A percentile compares a stretch with the other conserved stretches of the same genome.
Conservation (phyloP, 2,797 vertebrate genomes). For the Ptychobarbus kaznakovi region DNA sequence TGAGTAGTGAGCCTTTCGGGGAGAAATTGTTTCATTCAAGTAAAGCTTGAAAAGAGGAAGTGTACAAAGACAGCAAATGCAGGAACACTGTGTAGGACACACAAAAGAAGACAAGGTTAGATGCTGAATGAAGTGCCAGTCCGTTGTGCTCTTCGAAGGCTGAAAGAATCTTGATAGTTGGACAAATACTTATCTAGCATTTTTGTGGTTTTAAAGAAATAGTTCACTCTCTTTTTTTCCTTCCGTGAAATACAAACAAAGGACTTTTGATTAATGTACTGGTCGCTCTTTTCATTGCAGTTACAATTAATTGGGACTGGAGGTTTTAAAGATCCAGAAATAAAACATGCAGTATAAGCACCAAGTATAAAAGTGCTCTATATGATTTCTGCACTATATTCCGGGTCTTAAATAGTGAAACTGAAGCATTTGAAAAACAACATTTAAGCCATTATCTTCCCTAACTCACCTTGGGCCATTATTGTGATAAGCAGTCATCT, state of each 20-base stretch:
- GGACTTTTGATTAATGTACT: not conserved
- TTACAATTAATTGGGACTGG: not conserved
- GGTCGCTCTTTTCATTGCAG: not conserved
- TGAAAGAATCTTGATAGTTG: not conserved
- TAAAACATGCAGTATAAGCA: not conserved
- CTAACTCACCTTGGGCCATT: not conserved
- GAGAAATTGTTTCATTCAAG: slow-evolving; percentile 23
- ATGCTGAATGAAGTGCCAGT: not conserved
- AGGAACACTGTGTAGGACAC: not conserved
- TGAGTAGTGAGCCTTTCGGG: not conserved
- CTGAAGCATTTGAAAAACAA: not conserved
- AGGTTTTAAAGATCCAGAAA: not conserved
- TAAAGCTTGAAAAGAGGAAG: slow-evolving; percentile 28
- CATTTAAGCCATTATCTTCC: not conserved
- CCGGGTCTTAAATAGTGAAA: not conserved
- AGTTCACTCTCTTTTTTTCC: not conserved
- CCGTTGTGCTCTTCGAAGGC: not conserved
- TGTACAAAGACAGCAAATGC: slow-evolving; percentile 16
- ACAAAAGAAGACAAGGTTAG: slow-evolving; percentile 31
- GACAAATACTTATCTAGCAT: slow-evolving; percentile 12
- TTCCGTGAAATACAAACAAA: not conserved
- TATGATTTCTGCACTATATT: not conserved
- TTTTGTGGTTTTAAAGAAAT: not conserved
- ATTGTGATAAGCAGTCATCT: not conserved
- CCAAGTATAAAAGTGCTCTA: not conserved